Conservation (phyloP, 2,113 vertebrate genomes). For the Hydrochoerus hydrochaeris region DNA sequence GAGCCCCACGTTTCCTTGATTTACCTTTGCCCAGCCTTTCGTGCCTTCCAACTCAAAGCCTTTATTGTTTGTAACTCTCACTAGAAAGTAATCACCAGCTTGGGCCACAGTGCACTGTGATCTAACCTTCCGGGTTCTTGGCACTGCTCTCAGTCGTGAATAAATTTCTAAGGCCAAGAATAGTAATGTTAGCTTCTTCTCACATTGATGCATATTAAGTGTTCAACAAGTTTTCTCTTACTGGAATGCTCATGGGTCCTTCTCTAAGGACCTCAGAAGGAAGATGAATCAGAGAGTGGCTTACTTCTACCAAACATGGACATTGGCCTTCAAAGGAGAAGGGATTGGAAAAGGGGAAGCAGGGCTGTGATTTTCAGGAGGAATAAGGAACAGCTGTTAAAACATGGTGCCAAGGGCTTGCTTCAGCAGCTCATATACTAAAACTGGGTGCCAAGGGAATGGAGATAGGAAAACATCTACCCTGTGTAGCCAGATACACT, state of each 20-base stretch:
- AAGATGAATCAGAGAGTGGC: not conserved
- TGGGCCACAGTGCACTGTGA: not conserved
- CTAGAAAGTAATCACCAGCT: not conserved
- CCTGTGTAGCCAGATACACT: not conserved
- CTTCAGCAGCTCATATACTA: no score
- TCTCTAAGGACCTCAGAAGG: not conserved
- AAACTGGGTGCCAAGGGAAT: not conserved
- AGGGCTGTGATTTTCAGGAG: not conserved
- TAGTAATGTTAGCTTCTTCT: not conserved
- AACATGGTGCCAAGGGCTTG: no score
- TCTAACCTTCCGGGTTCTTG: not conserved
- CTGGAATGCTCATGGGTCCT: not conserved
- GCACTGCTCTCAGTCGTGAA: not conserved
- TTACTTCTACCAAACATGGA: not conserved
- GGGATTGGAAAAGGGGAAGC: no score
- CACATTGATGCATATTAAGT: not conserved
- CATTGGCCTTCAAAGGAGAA: not conserved
- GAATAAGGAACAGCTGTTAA: not conserved
- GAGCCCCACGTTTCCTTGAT: not conserved
- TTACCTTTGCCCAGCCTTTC: accelerated
- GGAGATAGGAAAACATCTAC: not conserved
- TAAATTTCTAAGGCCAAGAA: not conserved
- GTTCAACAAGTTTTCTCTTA: not conserved
- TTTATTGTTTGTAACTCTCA: not conserved
- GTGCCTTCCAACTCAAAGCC: not conserved